phyloP scores from a whole-genome alignment of 2,113 vertebrate genomes.

The Epinephelus fuscoguttatus region DNA sequence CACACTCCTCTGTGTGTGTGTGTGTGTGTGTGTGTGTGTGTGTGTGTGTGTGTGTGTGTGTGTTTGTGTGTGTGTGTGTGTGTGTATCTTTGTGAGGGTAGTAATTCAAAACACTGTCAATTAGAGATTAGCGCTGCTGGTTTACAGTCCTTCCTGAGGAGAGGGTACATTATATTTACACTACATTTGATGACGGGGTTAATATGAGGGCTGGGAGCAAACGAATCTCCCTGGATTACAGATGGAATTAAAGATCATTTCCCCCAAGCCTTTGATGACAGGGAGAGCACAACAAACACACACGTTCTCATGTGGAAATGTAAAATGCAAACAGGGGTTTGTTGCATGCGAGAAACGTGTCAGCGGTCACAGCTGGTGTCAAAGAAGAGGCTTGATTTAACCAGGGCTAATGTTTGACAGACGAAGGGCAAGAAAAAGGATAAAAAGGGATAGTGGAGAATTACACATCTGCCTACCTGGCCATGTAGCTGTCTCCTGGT shows the following conservation, averaged over 20 bases:
- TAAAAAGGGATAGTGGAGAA: slow-evolving; percentile 37
- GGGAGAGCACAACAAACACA: slow-evolving; percentile 58
- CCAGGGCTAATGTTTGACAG: slow-evolving; percentile 62
- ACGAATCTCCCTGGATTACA: slow-evolving; percentile 78
- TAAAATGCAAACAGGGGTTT: slow-evolving; percentile 59
- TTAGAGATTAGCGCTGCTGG: slow-evolving; percentile 71
- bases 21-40: slow-evolving; percentile 13
- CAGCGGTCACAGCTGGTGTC: slow-evolving; percentile 56
- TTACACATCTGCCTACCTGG: slow-evolving; percentile 37
- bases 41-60: slow-evolving; percentile 21
- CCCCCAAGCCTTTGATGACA: slow-evolving; percentile 77
- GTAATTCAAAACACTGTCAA: slow-evolving; percentile 74
- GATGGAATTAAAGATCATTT: slow-evolving; percentile 77
- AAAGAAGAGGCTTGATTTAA: slow-evolving; percentile 55
- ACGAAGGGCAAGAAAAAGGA: slow-evolving; percentile 45
- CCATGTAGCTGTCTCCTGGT: neutral
- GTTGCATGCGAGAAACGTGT: slow-evolving; percentile 75
- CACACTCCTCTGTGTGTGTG: slow-evolving; percentile 40
- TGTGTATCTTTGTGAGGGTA: slow-evolving; percentile 59
- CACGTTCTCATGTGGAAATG: slow-evolving; percentile 51
- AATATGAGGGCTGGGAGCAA: slow-evolving; percentile 73
- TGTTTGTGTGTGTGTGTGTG: too few species aligned
- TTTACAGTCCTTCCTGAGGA: slow-evolving; percentile 71
- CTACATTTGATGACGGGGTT: slow-evolving; percentile 72
- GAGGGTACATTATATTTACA: slow-evolving; percentile 67